These are phyloP conservation scores for Pteropus alecto DNA, from an alignment of 2,113 vertebrate species.

Conservation along the genomic window DNA sequence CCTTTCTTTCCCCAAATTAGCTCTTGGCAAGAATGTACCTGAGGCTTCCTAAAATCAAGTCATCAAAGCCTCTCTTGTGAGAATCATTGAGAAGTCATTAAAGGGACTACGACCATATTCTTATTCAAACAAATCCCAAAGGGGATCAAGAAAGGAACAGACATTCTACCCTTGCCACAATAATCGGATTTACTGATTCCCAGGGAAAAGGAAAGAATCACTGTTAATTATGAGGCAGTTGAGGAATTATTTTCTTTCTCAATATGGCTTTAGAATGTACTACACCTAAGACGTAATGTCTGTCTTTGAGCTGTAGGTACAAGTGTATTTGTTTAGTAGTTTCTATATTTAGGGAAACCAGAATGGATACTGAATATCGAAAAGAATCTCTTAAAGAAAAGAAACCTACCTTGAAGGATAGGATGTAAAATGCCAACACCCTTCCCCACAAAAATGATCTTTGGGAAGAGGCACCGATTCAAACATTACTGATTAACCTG, in stretches of 20 bases:
- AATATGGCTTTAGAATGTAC: constrained; percentile 43
- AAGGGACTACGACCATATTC: constrained; percentile 67
- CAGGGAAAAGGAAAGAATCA: constrained; percentile 57
- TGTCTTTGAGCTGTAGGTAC: background rate
- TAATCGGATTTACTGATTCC: constrained; percentile 73
- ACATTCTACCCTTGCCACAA: constrained; percentile 65
- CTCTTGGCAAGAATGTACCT: constrained; percentile 65
- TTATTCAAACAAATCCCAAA: constrained; percentile 68
- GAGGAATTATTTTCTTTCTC: constrained; percentile 63
- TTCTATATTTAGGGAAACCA: constrained; percentile 19
- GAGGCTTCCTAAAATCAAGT: constrained; percentile 63
- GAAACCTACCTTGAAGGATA: background rate
- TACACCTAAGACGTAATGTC: constrained; percentile 36
- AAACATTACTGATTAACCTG: background rate
- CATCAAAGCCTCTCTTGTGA: constrained; percentile 58
- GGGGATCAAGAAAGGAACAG: constrained; percentile 69
- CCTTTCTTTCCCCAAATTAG: constrained; percentile 52
- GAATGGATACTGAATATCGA: background rate
- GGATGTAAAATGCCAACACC: background rate
- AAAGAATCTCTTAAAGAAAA: constrained; percentile 7
- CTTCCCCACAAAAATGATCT: background rate
- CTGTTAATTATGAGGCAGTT: constrained; percentile 68
- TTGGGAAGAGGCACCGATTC: background rate
- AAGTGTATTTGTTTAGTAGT: constrained; percentile 21
- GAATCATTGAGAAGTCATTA: constrained; percentile 68